phyloP scores from a whole-genome alignment of 2,113 vertebrate genomes.

The Accipiter cooperii region DNA sequence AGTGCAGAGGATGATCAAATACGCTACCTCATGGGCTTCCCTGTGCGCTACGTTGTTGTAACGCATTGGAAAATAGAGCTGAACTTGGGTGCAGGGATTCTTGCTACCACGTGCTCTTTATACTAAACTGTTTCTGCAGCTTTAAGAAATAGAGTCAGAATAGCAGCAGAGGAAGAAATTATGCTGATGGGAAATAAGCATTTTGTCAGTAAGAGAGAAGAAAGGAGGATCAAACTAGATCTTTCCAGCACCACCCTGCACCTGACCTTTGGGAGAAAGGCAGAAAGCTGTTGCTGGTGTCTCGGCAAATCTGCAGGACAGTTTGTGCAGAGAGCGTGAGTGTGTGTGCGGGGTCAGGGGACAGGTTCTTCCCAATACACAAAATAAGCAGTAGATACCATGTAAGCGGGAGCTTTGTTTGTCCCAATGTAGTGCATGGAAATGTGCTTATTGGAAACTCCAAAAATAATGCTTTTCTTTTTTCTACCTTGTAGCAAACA shows the following conservation, averaged over 20 bases:
- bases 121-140: background rate
- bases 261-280: background rate
- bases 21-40: background rate
- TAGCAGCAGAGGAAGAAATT: background rate
- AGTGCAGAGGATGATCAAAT: background rate
- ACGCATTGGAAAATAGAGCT: background rate
- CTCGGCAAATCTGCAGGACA: background rate
- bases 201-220: background rate
- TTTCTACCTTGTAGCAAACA: background rate
- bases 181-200: background rate
- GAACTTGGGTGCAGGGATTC: background rate
- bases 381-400: background rate
- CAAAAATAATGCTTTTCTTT: background rate
- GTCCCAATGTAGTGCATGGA: background rate
- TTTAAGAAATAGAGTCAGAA: background rate
- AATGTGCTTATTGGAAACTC: background rate
- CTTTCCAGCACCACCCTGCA: background rate
- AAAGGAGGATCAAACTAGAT: background rate
- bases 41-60: background rate
- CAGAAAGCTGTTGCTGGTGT: background rate
- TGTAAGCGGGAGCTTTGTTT: background rate
- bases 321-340: background rate
- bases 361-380: background rate
- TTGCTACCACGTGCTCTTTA: background rate
- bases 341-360: rapidly evolving